Percentiles rank a stretch among this genome's conserved stretches.
Conservation (phyloP, 2,797 vertebrate species). For the Pseudochirops cupreus region DNA sequence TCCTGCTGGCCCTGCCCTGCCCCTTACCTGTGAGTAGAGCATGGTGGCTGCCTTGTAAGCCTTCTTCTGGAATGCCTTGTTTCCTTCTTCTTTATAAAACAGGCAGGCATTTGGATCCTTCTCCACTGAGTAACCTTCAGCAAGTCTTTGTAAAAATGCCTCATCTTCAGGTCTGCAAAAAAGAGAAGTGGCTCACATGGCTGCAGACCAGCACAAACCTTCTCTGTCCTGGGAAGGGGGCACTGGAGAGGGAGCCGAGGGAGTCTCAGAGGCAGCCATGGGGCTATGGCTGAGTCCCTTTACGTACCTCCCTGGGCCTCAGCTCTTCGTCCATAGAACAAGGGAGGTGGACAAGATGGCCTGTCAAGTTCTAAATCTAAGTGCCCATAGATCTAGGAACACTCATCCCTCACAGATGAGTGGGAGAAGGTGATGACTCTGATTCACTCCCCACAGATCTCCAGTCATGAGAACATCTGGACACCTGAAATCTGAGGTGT, state of each 20-base stretch:
- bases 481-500: neutral
- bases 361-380: neutral
- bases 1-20: neutral
- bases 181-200: constrained; percentile 30
- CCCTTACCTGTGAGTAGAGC: constrained; percentile 91
- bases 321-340: too few relatives aligned
- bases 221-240: constrained; percentile 28
- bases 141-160: constrained; percentile 83
- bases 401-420: neutral
- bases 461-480: neutral
- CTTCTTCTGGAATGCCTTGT: constrained; percentile 87
- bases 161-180: constrained; percentile 87
- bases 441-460: neutral
- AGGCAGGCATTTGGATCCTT: constrained; percentile 86
- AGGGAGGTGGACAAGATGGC: neutral
- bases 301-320: neutral
- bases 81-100: constrained; percentile 89
- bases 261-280: too few relatives aligned
- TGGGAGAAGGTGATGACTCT: neutral
- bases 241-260: too few relatives aligned
- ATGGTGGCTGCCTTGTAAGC: constrained; percentile 87
- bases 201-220: neutral
- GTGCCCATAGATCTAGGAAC: neutral
- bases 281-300: fast-evolving
- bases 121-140: constrained; percentile 74